phyloP scores from a whole-genome alignment of 2,113 vertebrate species.

The Ceyx melanurus region DNA sequence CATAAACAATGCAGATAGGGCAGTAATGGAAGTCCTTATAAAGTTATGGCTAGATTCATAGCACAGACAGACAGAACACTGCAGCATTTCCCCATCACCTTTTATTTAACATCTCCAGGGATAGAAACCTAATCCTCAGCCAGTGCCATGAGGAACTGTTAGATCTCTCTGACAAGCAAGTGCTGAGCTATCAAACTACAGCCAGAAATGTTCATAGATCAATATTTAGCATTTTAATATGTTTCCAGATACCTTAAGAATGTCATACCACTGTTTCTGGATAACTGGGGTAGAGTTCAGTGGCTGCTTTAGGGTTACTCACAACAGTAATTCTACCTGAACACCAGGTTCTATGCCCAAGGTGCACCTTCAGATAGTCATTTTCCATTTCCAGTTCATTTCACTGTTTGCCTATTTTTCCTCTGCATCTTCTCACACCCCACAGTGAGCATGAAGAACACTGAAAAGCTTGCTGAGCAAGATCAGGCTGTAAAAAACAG shows the following conservation, averaged over 20 bases:
- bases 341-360: neutral
- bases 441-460: neutral
- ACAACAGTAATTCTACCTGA: neutral
- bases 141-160: neutral
- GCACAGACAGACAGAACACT: neutral
- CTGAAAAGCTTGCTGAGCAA: neutral
- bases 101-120: neutral
- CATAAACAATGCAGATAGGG: neutral
- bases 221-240: neutral
- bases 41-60: neutral
- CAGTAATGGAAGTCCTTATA: neutral
- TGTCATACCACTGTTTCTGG: neutral
- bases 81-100: neutral
- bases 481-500: neutral
- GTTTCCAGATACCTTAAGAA: neutral
- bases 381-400: neutral
- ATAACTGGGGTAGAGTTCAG: neutral
- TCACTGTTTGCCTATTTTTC: neutral
- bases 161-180: neutral
- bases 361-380: neutral
- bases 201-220: neutral
- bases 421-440: neutral
- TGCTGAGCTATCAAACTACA: neutral
- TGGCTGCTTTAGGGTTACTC: neutral
- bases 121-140: neutral